Base-by-base conservation (phyloP, 2,797 vertebrate species). In the Myiotriccus ornatus region DNA sequence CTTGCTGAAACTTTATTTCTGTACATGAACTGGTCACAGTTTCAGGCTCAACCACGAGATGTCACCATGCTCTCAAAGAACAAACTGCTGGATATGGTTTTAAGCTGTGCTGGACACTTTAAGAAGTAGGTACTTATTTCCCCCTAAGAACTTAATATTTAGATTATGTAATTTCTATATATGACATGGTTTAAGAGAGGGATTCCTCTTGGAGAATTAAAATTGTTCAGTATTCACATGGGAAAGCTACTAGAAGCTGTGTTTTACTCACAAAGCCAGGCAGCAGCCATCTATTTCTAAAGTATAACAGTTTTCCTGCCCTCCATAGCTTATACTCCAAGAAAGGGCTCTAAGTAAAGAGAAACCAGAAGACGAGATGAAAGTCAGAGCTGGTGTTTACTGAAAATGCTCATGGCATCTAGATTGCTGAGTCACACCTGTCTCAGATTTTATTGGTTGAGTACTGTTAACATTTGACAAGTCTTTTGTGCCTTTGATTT, bases 41-140 rank as follows among this genome's bases (percentile, higher is more conserved):
- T 83, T 69, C 59, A 86, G n/a, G 17, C 21, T 14, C 43, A 77
- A 89, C 96, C 98, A 97, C 95, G 21, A 97, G 98, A 88, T 97
- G 98, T 97, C 96, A 96, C 92, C 93, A 28, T 95, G 71, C 49
- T 94, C 97, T 77, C 82, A 89, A 92, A 92, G 56, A 97, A 92
- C 17, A n/a, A 78, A 52, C 27, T 1, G 0, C 28, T 34, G 46
- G 27, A 15, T 8, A 3, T 8, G 7, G 20, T 75, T 91, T 81
- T 49, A 47, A 91, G 67, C 8, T 13, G 11, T 10, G 83, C 18
- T 13, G 27, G 23, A 25, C 17, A 14, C 34, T 28, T 12, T 30
- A 9, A 80, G 65, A 56, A 59, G 27, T 9, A 41, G 19, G 69
- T 39, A 17, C 27, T 78, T 68, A 59, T 27, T 84, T 28, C 16